Evolutionary conservation across 2,797 vertebrate genomes (phyloP).

Genomic region (Phaenicophaeus curvirostris): DNA sequence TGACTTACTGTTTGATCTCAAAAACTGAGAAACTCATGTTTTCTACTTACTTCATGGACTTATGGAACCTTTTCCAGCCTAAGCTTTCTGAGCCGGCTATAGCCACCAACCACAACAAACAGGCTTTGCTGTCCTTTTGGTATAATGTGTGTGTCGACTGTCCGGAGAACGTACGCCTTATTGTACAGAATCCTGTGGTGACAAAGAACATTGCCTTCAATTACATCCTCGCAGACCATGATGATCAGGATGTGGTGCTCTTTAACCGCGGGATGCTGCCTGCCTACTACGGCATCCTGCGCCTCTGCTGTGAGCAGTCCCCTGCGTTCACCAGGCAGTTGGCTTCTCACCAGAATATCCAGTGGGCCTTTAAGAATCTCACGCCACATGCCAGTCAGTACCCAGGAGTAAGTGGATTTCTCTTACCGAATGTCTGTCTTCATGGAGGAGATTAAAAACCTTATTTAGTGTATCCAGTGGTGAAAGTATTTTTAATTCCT

Average conservation of each 20-base stretch:
- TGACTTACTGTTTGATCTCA: conserved; percentile 99
- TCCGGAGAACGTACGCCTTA: conserved; percentile 96
- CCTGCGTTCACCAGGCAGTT: conserved; percentile 95
- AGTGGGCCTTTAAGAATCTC: conserved; percentile 99
- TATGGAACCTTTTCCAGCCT: conserved; percentile 99
- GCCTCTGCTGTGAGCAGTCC: conserved; percentile 97
- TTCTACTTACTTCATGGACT: conserved; percentile 98
- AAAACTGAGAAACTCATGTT: conserved; percentile 99
- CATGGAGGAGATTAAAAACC: background rate
- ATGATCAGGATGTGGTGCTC: conserved; percentile 99
- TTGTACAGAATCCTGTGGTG: conserved; percentile 97
- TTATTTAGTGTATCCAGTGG: fast-evolving
- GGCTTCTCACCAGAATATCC: conserved; percentile 98
- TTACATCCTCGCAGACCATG: conserved; percentile 98
- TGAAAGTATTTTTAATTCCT: background rate
- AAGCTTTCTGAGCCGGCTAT: conserved; percentile 97
- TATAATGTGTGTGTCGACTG: conserved; percentile 97
- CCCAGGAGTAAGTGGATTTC: conserved; percentile 86
- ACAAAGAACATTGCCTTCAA: conserved; percentile 99
- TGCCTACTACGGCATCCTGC: conserved; percentile 97
- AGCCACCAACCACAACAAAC: conserved; percentile 99
- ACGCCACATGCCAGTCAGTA: conserved; percentile 99
- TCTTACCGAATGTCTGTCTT: fast-evolving
- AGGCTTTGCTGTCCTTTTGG: conserved; percentile 98
- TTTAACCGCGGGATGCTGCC: conserved; percentile 99